Evolutionary conservation across 2,888 invertebrate species (phyloP).

Genomic region (Cactoblastis cactorum): DNA sequence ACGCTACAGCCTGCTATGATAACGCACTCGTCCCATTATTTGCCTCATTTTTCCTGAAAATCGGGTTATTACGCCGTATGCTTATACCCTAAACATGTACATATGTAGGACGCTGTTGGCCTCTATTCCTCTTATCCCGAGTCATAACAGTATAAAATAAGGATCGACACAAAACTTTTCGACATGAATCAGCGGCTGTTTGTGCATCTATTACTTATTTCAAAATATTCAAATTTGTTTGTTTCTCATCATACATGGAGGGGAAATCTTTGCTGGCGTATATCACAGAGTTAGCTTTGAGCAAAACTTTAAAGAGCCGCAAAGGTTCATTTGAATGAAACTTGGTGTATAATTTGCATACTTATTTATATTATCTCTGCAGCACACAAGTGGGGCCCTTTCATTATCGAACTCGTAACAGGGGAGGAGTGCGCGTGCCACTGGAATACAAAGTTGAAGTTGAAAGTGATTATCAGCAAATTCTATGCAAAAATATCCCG

Average conservation of each 20-base stretch:
- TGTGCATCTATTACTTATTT: slow-evolving; percentile 58
- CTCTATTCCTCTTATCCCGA: slow-evolving; percentile 31
- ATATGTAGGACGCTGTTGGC: slow-evolving; percentile 25
- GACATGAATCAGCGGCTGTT: slow-evolving; percentile 50
- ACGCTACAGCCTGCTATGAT: slow-evolving; percentile 11
- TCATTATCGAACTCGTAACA: slow-evolving; percentile 76
- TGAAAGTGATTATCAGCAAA: slow-evolving; percentile 68
- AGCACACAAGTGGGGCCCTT: slow-evolving; percentile 75
- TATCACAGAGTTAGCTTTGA: slow-evolving; percentile 56
- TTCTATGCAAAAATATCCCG: slow-evolving; percentile 58
- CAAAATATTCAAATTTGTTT: slow-evolving; percentile 50
- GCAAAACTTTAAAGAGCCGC: slow-evolving; percentile 69
- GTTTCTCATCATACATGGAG: slow-evolving; percentile 28
- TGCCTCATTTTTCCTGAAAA: slow-evolving; percentile 12
- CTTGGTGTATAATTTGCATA: slow-evolving; percentile 76
- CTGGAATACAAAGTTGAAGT: slow-evolving; percentile 69
- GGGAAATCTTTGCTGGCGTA: slow-evolving; percentile 38
- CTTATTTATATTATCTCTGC: slow-evolving; percentile 79
- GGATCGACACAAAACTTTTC: slow-evolving; percentile 49
- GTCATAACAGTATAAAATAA: slow-evolving; percentile 48
- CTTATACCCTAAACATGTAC: slow-evolving; percentile 8
- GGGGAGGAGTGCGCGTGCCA: slow-evolving; percentile 47
- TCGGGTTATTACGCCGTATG: slow-evolving; percentile 13
- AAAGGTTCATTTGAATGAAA: slow-evolving; percentile 75
- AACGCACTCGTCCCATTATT: slow-evolving; percentile 13